A percentile compares a stretch with the other conserved stretches of the same genome.
Conservation (phyloP, 2,888 invertebrate genomes). For the Mechanitis messenoides region DNA sequence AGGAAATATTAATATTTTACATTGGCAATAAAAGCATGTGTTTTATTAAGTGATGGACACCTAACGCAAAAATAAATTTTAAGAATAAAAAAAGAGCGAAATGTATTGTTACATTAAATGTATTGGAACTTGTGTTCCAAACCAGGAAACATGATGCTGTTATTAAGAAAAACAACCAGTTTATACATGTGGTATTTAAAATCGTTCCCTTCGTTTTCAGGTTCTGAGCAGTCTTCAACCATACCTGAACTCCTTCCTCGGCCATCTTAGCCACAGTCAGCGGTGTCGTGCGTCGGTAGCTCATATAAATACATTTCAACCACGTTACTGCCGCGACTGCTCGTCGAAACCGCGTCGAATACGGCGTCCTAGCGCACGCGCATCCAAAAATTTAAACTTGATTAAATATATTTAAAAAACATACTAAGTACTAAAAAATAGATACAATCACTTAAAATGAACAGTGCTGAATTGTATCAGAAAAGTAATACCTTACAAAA, state of each 20-base stretch:
- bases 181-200: neutral
- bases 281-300: constrained; percentile 41
- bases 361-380: constrained; percentile 52
- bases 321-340: constrained; percentile 50
- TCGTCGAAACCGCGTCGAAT: constrained; percentile 57
- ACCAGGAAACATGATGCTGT: constrained; percentile 8
- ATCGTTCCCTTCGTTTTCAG: constrained; percentile 15
- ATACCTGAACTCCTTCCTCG: constrained; percentile 19
- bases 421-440: constrained; percentile 12
- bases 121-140: too few species aligned
- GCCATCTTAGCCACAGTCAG: constrained; percentile 30
- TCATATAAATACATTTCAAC: constrained; percentile 63
- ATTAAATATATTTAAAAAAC: neutral
- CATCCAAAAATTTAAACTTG: constrained; percentile 29
- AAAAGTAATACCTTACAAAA: constrained; percentile 82
- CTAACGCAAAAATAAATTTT: constrained; percentile 9
- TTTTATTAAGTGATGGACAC: constrained; percentile 1
- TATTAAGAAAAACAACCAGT: constrained; percentile 1
- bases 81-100: constrained; percentile 7
- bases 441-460: constrained; percentile 46
- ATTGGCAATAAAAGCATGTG: neutral
- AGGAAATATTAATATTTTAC: neutral
- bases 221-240: constrained; percentile 11
- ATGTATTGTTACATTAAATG: too few species aligned
- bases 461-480: constrained; percentile 82